Base-by-base conservation (phyloP, 2,113 vertebrate species). In the Ptychochromis oligacanthus region DNA sequence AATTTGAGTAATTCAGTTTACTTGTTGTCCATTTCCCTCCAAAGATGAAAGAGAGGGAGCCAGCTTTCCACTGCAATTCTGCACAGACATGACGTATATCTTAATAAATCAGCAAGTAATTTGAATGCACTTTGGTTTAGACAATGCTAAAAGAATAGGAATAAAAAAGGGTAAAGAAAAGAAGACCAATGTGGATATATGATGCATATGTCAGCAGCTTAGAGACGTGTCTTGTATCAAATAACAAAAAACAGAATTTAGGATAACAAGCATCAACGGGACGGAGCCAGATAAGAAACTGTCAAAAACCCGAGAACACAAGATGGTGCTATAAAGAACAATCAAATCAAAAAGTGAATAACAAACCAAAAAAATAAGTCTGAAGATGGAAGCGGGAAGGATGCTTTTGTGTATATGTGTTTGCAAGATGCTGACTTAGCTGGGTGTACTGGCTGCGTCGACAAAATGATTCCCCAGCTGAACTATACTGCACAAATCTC, bases 401-500 rank as follows among this genome's bases (percentile, higher is more conserved):
- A 57, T 13, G 20, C 36, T 75, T 84, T 75, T 64, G 22, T 72
- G 59, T 80, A 61, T 61, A n/a, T 52, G 49, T 55, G 52, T 49
- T 24, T 78, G 26, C 20, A 57, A 72, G 70, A 77, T 59, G 80
- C 70, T 59, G 75, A 84, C 43, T 57, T 49, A 57, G 61, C 57
- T 13, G 11, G 43, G 82, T 74, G 74, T 55, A 20, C 8, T 38
- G 54, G 31, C 14, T 82, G 46, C 17, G 75, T 83, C 22, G n/a
- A 67, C 64, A 77, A 61, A 80, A 52, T 74, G 77, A 60, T 81
- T 87, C 60, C 62, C 78, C 46, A 64, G 52, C 60, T 54, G 57
- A 79, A n/a, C 65, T 55, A 64, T 22, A 58, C 65, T 31, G 59
- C 40, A 49, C 20, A 74, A 64, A 80, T 75, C 49, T 86, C 43